Evolutionary conservation across 2,888 invertebrate genomes (phyloP), one percentile per base, ranked within the genome.

Genomic region (Pycnomerus fuliginosus): DNA sequence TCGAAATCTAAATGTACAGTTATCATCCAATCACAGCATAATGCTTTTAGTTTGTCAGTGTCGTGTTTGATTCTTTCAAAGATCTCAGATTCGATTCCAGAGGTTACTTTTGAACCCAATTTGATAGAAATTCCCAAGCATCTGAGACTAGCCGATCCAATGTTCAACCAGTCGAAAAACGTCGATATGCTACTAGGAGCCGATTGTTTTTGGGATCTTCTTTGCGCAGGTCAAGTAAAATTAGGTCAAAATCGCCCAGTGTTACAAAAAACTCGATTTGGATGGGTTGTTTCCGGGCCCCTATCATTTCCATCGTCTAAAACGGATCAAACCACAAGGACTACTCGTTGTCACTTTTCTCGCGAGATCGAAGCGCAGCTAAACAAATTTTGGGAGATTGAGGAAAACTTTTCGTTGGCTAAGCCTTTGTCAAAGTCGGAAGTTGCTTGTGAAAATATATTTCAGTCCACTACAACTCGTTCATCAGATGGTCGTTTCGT

Each of bases 361-460:
- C 13, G 24, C 2, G 24, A 2, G n/a, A 45, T 42, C 12, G 24
- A 43, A n/a, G 17, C 17, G 12, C 32, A 42, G 5, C 15, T 42
- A 35, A 27, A 15, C 7, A 17, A 16, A 25, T 62, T 60, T 42
- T 58, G 55, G 58, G 40, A 44, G 16, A 41, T 60, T 8, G 60
- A 58, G 27, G 54, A 53, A 29, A 3, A 36, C 2, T 11, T n/a
- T n/a, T n/a, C n/a, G n/a, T n/a, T n/a, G n/a, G n/a, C n/a, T n/a
- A n/a, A n/a, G n/a, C n/a, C n/a, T n/a, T n/a, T n/a, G n/a, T n/a
- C n/a, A n/a, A n/a, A n/a, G n/a, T n/a, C n/a, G n/a, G n/a, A n/a
- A n/a, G n/a, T n/a, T n/a, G n/a, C n/a, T n/a, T n/a, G n/a, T n/a
- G n/a, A n/a, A n/a, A n/a, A n/a, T n/a, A n/a, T n/a, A n/a, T n/a